A percentile compares a stretch with the other conserved stretches of the same genome.
phyloP scores from a whole-genome alignment of 2,888 invertebrate species.

The Meteorus colon region DNA sequence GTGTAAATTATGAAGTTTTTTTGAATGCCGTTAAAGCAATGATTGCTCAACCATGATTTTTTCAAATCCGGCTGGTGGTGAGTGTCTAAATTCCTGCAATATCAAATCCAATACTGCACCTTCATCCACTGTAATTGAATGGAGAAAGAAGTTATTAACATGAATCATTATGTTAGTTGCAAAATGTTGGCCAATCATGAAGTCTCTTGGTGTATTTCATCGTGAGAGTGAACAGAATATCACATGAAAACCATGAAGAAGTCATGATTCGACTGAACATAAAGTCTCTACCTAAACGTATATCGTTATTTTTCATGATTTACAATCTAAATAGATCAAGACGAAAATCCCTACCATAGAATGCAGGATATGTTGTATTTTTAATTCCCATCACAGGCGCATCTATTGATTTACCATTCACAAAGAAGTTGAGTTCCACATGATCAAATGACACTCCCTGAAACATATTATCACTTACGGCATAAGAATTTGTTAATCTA shows the following conservation, averaged over 20 bases:
- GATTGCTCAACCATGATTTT: conserved; percentile 98
- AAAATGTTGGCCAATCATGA: no score
- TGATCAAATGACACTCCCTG: conserved; percentile 96
- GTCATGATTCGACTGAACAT: no score
- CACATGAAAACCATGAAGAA: no score
- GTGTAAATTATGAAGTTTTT: conserved; percentile 6
- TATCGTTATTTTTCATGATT: no score
- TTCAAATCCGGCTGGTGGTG: conserved; percentile 91
- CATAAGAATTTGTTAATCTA: background rate
- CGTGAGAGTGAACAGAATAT: no score
- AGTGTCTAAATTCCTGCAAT: conserved; percentile 90
- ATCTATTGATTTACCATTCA: conserved; percentile 92
- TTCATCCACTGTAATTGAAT: conserved; percentile 88
- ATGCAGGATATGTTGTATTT: conserved; percentile 92
- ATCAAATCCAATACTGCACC: conserved; percentile 97
- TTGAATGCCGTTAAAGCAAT: conserved; percentile 81
- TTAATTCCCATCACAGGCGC: conserved; percentile 90
- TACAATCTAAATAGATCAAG: background rate
- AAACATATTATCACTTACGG: conserved; percentile 51
- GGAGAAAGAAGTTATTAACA: conserved; percentile 35
- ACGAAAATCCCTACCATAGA: conserved; percentile 83
- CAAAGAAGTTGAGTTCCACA: conserved; percentile 93
- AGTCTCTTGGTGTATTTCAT: no score
- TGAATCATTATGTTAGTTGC: background rate
- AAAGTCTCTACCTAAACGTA: no score